A percentile compares a stretch with the other conserved stretches of the same genome.
Evolutionary conservation across 1,140 invertebrate genomes (phyloP).

Genomic region (Drosophila lini): DNA sequence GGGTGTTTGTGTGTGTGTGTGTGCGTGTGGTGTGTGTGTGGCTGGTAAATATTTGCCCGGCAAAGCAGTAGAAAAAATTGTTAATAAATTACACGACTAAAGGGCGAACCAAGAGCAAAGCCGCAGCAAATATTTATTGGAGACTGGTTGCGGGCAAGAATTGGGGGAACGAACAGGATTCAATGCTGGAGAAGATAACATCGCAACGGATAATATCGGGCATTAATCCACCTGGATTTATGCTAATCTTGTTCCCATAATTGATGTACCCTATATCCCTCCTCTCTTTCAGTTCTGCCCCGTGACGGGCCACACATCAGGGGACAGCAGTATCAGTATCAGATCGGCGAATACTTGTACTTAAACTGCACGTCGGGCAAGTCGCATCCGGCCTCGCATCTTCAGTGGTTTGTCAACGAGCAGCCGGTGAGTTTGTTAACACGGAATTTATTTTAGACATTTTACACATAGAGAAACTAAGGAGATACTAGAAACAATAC

Average conservation of each 20-base stretch:
- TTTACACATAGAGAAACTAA: neutral
- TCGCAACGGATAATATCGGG: neutral
- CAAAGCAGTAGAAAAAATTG: slow-evolving; percentile 43
- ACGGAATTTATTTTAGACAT: slow-evolving; percentile 12
- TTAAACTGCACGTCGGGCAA: slow-evolving; percentile 93
- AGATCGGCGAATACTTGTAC: slow-evolving; percentile 91
- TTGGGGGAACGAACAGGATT: neutral
- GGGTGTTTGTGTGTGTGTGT: neutral
- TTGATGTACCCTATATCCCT: slow-evolving; percentile 2
- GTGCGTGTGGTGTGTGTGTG: slow-evolving; percentile 9
- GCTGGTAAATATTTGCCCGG: slow-evolving; percentile 39
- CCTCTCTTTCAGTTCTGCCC: slow-evolving; percentile 87
- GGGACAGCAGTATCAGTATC: slow-evolving; percentile 91
- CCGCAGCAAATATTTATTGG: slow-evolving; percentile 56
- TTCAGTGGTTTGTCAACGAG: slow-evolving; percentile 93
- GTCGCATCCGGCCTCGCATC: slow-evolving; percentile 90
- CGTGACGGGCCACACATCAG: slow-evolving; percentile 91
- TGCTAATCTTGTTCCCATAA: slow-evolving; percentile 21
- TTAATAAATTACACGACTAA: slow-evolving; percentile 62
- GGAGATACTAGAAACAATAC: too few species aligned
- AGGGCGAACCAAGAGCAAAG: slow-evolving; percentile 32
- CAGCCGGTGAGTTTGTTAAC: slow-evolving; percentile 87
- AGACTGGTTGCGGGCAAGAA: slow-evolving; percentile 12
- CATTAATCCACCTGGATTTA: slow-evolving; percentile 22
- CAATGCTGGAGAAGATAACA: slow-evolving; percentile 12